Conservation (phyloP, 2,113 vertebrate species). For the Sakesphorus luctuosus region DNA sequence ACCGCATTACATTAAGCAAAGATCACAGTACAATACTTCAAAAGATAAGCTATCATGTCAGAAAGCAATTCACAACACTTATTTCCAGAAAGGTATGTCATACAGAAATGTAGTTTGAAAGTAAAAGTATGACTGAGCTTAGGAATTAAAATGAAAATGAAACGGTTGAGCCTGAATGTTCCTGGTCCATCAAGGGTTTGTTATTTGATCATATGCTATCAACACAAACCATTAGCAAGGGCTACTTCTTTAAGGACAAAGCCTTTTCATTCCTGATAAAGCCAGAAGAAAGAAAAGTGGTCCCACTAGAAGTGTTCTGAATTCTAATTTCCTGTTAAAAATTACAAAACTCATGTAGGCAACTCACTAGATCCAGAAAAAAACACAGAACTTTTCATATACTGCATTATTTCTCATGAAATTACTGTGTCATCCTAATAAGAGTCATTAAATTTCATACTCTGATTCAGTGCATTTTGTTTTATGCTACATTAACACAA, state of each 20-base stretch:
- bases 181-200: neutral
- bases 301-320: neutral
- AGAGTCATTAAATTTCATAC: neutral
- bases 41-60: constrained; percentile 8
- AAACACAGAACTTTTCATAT: neutral
- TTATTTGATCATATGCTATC: neutral
- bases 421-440: neutral
- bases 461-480: neutral
- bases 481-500: neutral
- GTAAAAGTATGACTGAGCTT: neutral
- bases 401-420: neutral
- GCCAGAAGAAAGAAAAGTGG: neutral
- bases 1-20: neutral
- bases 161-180: neutral
- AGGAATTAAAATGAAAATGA: neutral
- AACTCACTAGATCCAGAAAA: neutral
- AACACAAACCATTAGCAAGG: neutral
- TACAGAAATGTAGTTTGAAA: neutral
- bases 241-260: neutral
- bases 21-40: constrained; percentile 22
- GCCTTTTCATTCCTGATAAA: neutral
- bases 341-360: neutral
- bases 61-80: neutral
- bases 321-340: neutral
- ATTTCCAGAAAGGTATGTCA: neutral